These are phyloP conservation scores for Nanger granti DNA, from an alignment of 2,113 vertebrate species.

Conservation along the genomic window DNA sequence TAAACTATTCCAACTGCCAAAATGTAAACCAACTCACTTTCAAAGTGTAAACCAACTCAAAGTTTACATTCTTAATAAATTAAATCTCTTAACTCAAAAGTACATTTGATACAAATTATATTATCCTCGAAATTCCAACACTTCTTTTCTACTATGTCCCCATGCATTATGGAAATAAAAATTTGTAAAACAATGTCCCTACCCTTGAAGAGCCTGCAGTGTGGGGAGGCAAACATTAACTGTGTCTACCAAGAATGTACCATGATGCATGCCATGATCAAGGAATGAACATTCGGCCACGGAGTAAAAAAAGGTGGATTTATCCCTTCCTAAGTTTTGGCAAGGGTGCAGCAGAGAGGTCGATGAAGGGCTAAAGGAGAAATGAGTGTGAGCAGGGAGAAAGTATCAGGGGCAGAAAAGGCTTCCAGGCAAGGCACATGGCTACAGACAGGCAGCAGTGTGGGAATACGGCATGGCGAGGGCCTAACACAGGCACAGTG, in stretches of 20 bases:
- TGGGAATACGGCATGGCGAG: not conserved
- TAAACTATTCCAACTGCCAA: not conserved
- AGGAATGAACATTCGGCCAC: not conserved
- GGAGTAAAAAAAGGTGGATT: not conserved
- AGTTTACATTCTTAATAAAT: slow-evolving; percentile 33
- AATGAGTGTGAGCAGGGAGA: not conserved
- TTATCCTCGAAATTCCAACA: not conserved
- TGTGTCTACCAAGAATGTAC: not conserved
- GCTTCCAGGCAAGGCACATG: not conserved
- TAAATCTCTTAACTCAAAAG: slow-evolving; percentile 31
- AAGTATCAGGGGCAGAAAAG: not conserved
- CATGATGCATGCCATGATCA: not conserved
- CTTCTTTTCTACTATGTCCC: not conserved
- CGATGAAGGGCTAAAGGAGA: not conserved
- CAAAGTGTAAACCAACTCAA: slow-evolving; percentile 17
- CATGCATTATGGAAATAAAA: not conserved
- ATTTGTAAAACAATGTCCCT: not conserved
- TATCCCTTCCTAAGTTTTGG: not conserved
- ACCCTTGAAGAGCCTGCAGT: not conserved
- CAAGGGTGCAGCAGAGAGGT: not conserved
- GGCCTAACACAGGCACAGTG: not conserved
- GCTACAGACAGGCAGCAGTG: not conserved
- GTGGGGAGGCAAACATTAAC: not conserved
- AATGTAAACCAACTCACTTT: not conserved
- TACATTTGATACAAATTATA: slow-evolving; percentile 26